Percentiles rank a stretch among this genome's conserved stretches.
phyloP scores from a whole-genome alignment of 2,888 invertebrate genomes.

The Habrosyne pyritoides region DNA sequence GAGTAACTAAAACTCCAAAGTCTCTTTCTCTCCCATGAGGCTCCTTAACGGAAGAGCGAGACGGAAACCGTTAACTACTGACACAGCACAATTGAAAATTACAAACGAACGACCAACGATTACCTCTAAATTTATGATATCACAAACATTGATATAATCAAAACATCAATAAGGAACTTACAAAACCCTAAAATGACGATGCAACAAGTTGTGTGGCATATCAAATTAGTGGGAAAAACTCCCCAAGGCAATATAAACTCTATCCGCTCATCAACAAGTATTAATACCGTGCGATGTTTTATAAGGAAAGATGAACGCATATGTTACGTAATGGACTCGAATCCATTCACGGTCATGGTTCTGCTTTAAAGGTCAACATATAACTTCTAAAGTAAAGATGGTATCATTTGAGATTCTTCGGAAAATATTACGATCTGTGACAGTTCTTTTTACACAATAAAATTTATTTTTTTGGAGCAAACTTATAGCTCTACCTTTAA shows the following conservation, averaged over 20 bases:
- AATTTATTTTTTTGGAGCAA: too few species aligned
- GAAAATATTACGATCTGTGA: neutral
- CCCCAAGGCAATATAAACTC: constrained; percentile 12
- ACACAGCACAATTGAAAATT: neutral
- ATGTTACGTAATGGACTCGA: constrained; percentile 73
- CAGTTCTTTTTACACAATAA: neutral
- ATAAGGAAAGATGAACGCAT: constrained; percentile 64
- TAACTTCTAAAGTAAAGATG: neutral
- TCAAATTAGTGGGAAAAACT: constrained; percentile 35
- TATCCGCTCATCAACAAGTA: constrained; percentile 11
- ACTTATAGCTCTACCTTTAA: too few species aligned
- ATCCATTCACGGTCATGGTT: constrained; percentile 76
- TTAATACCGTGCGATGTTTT: constrained; percentile 20
- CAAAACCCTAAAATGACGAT: constrained; percentile 47
- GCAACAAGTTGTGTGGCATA: constrained; percentile 51
- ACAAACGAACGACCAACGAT: neutral
- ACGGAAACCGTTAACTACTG: too few species aligned
- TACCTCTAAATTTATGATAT: neutral
- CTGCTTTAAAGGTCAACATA: constrained; percentile 67
- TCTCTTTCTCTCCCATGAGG: too few species aligned
- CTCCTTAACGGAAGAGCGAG: too few species aligned
- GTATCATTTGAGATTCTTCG: neutral
- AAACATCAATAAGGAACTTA: constrained; percentile 50
- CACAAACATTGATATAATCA: constrained; percentile 3
- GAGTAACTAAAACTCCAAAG: too few species aligned